Conservation (phyloP, 2,797 vertebrate genomes). For the Crossoptilon crossoptilon region DNA sequence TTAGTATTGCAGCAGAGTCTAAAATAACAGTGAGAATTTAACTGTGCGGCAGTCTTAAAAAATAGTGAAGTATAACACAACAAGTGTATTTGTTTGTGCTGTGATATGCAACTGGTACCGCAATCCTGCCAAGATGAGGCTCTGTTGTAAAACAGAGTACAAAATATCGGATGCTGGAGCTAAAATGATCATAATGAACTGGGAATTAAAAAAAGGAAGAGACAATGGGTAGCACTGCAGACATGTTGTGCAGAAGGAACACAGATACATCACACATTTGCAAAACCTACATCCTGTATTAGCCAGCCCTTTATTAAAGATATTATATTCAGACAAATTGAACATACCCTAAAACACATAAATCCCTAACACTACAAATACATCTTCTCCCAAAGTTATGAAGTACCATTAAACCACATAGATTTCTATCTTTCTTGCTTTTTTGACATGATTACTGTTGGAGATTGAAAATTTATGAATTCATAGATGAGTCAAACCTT, state of each 20-base stretch:
- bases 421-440: constrained; percentile 44
- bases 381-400: constrained; percentile 61
- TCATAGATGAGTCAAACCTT: constrained; percentile 43
- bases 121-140: constrained; percentile 34
- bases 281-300: constrained; percentile 46
- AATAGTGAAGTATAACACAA: constrained; percentile 31
- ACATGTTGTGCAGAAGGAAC: constrained; percentile 32
- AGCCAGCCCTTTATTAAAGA: constrained; percentile 68
- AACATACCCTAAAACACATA: constrained; percentile 73
- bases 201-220: constrained; percentile 2
- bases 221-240: constrained; percentile 45
- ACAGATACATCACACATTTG: constrained; percentile 14
- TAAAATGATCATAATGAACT: constrained; percentile 2
- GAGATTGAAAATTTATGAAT: constrained; percentile 52
- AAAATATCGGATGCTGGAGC: background rate
- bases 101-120: constrained; percentile 16
- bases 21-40: constrained; percentile 33
- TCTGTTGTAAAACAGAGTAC: constrained; percentile 37
- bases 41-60: constrained; percentile 39
- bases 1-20: constrained; percentile 8
- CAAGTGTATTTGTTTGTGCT: constrained; percentile 26
- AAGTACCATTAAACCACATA: constrained; percentile 67
- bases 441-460: constrained; percentile 39
- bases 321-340: constrained; percentile 67
- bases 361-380: constrained; percentile 71